phyloP scores from a whole-genome alignment of 1,140 invertebrate genomes.

The Caerostris darwini region DNA sequence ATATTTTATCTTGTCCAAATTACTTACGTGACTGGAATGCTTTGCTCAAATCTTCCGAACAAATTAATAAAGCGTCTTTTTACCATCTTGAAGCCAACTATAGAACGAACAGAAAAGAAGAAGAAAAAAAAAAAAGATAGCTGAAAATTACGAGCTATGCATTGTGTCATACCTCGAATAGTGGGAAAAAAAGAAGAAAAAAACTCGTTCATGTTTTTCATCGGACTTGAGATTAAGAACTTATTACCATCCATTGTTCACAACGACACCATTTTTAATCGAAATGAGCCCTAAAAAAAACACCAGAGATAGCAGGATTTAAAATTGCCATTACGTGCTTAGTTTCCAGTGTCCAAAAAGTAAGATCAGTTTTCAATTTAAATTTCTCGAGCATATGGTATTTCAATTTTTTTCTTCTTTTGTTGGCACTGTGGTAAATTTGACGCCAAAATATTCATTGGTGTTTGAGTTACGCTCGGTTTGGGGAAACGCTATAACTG shows the following conservation, averaged over 20 bases:
- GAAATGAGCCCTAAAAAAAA: constrained; percentile 1
- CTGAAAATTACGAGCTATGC: neutral
- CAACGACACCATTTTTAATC: neutral
- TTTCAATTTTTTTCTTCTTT: no score
- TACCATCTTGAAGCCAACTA: neutral
- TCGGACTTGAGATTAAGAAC: constrained; percentile 45
- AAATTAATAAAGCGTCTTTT: neutral
- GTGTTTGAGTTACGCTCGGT: no score
- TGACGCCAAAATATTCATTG: no score
- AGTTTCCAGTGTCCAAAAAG: neutral
- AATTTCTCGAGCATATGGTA: no score
- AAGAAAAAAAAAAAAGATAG: neutral
- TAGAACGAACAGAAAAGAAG: neutral
- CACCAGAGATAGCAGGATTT: neutral
- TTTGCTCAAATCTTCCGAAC: no score
- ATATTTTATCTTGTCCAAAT: no score
- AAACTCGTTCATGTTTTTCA: neutral
- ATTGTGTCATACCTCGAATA: neutral
- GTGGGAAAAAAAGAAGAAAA: neutral
- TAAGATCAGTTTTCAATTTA: no score
- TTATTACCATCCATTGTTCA: constrained; percentile 55
- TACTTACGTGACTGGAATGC: no score
- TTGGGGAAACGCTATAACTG: no score
- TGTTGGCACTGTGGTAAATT: no score
- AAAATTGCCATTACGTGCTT: constrained; percentile 5